Base-by-base conservation (phyloP, 2,888 invertebrate species). In the Cordilura impudica region DNA sequence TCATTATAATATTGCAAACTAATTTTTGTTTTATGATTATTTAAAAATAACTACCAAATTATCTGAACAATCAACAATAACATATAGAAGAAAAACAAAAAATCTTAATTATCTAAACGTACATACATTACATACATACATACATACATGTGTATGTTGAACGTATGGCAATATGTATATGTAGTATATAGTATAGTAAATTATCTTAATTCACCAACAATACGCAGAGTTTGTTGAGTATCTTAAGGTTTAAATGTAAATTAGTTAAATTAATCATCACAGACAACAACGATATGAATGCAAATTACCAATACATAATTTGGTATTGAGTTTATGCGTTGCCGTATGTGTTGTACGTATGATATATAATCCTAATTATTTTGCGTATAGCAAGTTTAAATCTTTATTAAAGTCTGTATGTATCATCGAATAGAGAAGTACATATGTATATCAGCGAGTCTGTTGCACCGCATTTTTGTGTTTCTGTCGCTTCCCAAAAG, bases 361-460 rank as follows among this genome's bases (percentile, higher is more conserved):
- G 12, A 4, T 39, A 39, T 39, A 39, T 39, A 4, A 39, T 39
- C 35, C 12, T n/a, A 39, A 39, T 39, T 39, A 39, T 39, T 39
- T n/a, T 39, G n/a, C n/a, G n/a, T n/a, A n/a, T n/a, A n/a, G n/a
- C n/a, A 39, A 12, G n/a, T 39, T 26, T 26, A 6, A 39, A 35
- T 12, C 10, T 35, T 12, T 12, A 35, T 1, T 35, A 35, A 12
- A 29, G 29, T 60, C 29, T 29, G 31, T 60, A 51, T 23, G 31
- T 29, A 56, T 45, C 14, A 18, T 56, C 66, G 49, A 69, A 63
- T 63, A 39, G 4, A n/a, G 35, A 4, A n/a, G n/a, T 4, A 71
- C 51, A 81, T 31, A 4, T 12, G n/a, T 4, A 71, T 51, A 81
- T 31, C 72, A 73, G 75, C 61, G 43, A 75, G 61, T 63, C 56